Conservation (phyloP, 2,113 vertebrate species). For the Tricholaema leucomelas region DNA sequence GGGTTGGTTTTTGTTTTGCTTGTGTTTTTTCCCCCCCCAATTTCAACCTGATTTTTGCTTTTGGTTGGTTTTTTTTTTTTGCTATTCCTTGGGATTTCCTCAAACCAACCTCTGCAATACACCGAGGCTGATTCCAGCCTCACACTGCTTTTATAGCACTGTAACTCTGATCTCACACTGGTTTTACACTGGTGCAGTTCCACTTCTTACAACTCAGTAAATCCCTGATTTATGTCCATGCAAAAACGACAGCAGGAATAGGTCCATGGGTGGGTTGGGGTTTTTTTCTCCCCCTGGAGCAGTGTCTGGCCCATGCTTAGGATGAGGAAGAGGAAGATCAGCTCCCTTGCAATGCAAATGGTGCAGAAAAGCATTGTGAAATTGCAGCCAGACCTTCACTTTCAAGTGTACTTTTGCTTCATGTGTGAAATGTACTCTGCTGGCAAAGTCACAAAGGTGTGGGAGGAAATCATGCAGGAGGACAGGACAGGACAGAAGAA, state of each 20-base stretch:
- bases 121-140: background rate
- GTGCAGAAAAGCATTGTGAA: background rate
- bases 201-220: constrained; percentile 51
- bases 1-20: background rate
- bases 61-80: no score
- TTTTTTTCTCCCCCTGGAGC: background rate
- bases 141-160: constrained; percentile 61
- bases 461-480: background rate
- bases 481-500: background rate
- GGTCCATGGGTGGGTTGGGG: background rate
- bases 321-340: background rate
- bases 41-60: background rate
- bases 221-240: constrained; percentile 32
- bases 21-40: background rate
- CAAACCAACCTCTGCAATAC: background rate
- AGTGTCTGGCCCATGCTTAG: fast-evolving
- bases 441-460: background rate
- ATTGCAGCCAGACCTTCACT: background rate
- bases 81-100: constrained; percentile 27
- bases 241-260: background rate
- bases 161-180: constrained; percentile 64
- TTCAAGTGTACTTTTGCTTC: background rate
- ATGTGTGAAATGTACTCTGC: background rate
- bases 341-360: background rate
- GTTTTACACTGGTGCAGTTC: constrained; percentile 42